Percentiles rank a stretch among this genome's conserved stretches.
phyloP scores from a whole-genome alignment of 2,113 vertebrate species.

The Loxodonta africana region DNA sequence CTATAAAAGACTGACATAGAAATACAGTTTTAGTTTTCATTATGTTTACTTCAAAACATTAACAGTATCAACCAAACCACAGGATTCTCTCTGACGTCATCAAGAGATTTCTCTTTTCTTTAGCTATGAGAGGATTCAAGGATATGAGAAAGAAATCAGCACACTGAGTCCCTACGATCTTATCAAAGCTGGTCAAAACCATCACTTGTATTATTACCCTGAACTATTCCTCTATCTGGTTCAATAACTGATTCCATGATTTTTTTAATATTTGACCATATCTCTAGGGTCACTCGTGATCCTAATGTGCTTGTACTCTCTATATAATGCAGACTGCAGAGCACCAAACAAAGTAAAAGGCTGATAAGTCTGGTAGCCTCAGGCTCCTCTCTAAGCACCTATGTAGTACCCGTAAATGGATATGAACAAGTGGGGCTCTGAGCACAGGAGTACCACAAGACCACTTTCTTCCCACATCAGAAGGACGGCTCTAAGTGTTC shows the following conservation, averaged over 20 bases:
- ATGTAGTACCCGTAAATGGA: too few species aligned
- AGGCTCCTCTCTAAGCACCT: too few species aligned
- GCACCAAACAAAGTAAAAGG: too few species aligned
- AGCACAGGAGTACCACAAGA: background rate
- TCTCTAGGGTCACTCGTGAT: too few species aligned
- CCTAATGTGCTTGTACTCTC: too few species aligned
- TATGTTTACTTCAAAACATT: background rate
- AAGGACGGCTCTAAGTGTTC: accelerated
- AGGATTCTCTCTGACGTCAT: background rate
- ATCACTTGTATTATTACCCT: too few species aligned
- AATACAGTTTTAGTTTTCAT: background rate
- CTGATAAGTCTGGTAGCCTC: too few species aligned
- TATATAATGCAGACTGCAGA: too few species aligned
- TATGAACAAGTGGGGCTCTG: background rate
- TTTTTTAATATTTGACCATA: too few species aligned
- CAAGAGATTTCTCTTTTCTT: background rate
- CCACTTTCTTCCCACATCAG: background rate
- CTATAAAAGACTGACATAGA: background rate
- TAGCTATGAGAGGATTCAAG: background rate
- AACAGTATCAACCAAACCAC: background rate
- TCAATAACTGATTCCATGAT: too few species aligned
- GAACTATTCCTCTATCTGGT: background rate
- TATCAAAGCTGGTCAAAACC: background rate
- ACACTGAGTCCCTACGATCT: background rate
- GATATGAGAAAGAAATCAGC: background rate